Conservation (phyloP, 2,888 invertebrate species). For the Piscicola geometra region DNA sequence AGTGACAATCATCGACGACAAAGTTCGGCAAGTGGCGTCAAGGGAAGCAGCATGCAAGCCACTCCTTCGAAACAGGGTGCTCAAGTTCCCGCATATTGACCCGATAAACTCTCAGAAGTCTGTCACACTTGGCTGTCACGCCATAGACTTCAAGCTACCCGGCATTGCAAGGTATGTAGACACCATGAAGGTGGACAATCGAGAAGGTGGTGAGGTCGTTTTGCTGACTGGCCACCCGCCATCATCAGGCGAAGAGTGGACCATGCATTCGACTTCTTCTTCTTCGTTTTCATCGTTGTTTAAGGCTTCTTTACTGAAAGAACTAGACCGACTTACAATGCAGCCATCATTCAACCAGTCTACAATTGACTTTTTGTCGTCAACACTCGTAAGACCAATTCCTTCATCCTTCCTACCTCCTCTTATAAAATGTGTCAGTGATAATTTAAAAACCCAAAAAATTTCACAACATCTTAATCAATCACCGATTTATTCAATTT, state of each 20-base stretch:
- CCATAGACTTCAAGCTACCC: constrained; percentile 5
- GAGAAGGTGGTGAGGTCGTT: neutral
- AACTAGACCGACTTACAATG: neutral
- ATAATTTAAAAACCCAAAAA: no score
- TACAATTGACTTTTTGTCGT: neutral
- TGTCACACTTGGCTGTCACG: neutral
- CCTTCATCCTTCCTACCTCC: constrained; percentile 6
- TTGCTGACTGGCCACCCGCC: neutral
- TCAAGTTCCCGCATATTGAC: neutral
- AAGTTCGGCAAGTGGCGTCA: neutral
- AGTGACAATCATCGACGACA: neutral
- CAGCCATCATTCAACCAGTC: constrained; percentile 4
- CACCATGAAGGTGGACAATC: neutral
- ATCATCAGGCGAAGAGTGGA: constrained; percentile 2
- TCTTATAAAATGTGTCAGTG: constrained; percentile 1
- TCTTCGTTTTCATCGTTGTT: neutral
- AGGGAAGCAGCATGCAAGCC: neutral
- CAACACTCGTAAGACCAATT: neutral
- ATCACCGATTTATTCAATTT: no score
- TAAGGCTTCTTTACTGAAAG: neutral
- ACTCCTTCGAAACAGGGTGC: neutral
- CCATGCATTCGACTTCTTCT: neutral
- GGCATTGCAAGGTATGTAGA: neutral
- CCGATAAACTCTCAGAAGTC: neutral
- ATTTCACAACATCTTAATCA: neutral